Percentiles rank a stretch among this genome's conserved stretches.
These are phyloP conservation scores for Macrotis lagotis DNA, from an alignment of 2,113 vertebrate species.

Conservation along the genomic window DNA sequence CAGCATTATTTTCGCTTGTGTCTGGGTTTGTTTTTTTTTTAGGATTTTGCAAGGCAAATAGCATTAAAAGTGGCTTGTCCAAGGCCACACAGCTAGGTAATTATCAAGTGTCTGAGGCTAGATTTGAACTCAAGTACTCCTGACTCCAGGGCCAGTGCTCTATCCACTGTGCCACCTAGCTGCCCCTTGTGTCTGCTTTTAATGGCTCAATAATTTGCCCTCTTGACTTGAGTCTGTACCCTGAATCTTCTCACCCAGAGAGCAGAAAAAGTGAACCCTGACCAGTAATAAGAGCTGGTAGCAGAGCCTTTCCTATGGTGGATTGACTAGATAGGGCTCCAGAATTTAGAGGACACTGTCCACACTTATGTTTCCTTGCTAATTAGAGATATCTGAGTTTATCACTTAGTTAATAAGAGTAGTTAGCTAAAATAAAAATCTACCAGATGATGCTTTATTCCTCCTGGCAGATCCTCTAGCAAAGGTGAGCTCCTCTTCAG, in stretches of 20 bases:
- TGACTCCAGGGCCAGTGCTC: too few relatives aligned
- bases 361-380: background rate
- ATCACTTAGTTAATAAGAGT: background rate
- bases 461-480: background rate
- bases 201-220: background rate
- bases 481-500: background rate
- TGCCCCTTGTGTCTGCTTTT: background rate
- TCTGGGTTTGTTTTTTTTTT: too few relatives aligned
- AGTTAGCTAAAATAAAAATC: background rate
- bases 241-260: background rate
- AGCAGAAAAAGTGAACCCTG: background rate
- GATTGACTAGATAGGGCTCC: background rate
- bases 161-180: too few relatives aligned
- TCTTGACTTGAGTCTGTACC: background rate
- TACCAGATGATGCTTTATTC: background rate
- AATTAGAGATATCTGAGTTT: background rate
- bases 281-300: background rate
- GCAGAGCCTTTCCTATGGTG: background rate
- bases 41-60: too few relatives aligned
- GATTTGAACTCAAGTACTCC: too few relatives aligned
- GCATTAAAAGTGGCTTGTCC: too few relatives aligned
- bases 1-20: too few relatives aligned
- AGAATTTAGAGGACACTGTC: background rate
- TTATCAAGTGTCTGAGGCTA: too few relatives aligned
- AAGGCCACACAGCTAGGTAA: too few relatives aligned